phyloP scores from a whole-genome alignment of 2,888 invertebrate genomes.

The Euclidia mi region DNA sequence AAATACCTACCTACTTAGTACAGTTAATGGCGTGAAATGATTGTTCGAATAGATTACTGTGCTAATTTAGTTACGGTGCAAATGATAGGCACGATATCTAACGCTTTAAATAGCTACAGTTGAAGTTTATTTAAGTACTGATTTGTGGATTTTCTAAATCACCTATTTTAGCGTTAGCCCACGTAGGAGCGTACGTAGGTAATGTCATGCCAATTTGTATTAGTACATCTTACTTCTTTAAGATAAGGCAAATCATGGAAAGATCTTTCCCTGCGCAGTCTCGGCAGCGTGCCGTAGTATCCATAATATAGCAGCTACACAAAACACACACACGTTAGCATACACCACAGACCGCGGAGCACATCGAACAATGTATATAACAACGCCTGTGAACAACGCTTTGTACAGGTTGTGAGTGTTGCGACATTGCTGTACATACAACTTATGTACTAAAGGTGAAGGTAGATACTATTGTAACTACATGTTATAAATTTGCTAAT shows the following conservation, averaged over 20 bases:
- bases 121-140: too few species aligned
- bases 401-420: conserved; percentile 42
- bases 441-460: conserved; percentile 41
- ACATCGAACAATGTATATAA: conserved; percentile 30
- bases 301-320: conserved; percentile 92
- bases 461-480: conserved; percentile 36
- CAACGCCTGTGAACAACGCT: too few species aligned
- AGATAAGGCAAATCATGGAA: conserved; percentile 94
- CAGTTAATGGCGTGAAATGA: background rate
- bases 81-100: conserved; percentile 16
- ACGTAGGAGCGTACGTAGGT: conserved; percentile 43
- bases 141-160: conserved; percentile 18
- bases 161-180: conserved; percentile 15
- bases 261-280: conserved; percentile 94
- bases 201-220: conserved; percentile 72
- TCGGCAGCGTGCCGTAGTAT: conserved; percentile 92
- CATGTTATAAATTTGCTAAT: conserved; percentile 30
- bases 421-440: conserved; percentile 30
- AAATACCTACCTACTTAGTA: conserved; percentile 4
- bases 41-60: conserved; percentile 2
- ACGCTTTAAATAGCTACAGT: too few species aligned
- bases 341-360: conserved; percentile 18
- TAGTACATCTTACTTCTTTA: conserved; percentile 92
- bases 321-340: conserved; percentile 68
- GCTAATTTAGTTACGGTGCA: conserved; percentile 30